A percentile compares a stretch with the other conserved stretches of the same genome.
These are phyloP conservation scores for Nemotelus nigrinus DNA, from an alignment of 2,888 invertebrate genomes.

Conservation along the genomic window DNA sequence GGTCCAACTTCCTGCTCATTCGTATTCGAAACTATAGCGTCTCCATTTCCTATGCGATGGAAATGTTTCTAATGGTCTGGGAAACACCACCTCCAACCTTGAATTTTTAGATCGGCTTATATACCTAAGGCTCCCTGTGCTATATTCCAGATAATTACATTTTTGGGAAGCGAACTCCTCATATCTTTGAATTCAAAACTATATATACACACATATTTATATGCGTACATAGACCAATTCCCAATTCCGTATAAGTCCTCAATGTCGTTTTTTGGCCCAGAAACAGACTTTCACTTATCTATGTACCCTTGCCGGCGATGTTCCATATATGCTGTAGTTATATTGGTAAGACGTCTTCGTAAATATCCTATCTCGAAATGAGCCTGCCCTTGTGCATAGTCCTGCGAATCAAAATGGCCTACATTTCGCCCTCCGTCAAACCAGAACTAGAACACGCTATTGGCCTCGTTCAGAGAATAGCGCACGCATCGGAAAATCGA, in stretches of 20 bases:
- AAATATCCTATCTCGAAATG: not conserved
- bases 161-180: conserved; percentile 15
- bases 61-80: not conserved
- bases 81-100: conserved; percentile 28
- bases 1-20: not conserved
- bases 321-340: not conserved
- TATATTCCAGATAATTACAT: conserved; percentile 36
- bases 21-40: not conserved
- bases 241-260: not conserved
- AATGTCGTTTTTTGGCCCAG: conserved; percentile 20
- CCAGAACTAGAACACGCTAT: conserved; percentile 54
- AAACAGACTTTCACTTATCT: conserved; percentile 43
- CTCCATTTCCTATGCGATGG: not conserved
- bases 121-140: conserved; percentile 12
- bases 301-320: not conserved
- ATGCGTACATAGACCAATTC: not conserved
- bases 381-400: conserved; percentile 21
- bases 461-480: conserved; percentile 52
- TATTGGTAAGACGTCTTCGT: not conserved
- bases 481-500: conserved; percentile 50
- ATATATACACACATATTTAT: conserved; percentile 6
- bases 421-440: conserved; percentile 50
- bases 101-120: conserved; percentile 33
- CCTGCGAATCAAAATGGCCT: conserved; percentile 55
- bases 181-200: not conserved